Conservation (phyloP, 2,113 vertebrate species). For the Pycnonotus jocosus region DNA sequence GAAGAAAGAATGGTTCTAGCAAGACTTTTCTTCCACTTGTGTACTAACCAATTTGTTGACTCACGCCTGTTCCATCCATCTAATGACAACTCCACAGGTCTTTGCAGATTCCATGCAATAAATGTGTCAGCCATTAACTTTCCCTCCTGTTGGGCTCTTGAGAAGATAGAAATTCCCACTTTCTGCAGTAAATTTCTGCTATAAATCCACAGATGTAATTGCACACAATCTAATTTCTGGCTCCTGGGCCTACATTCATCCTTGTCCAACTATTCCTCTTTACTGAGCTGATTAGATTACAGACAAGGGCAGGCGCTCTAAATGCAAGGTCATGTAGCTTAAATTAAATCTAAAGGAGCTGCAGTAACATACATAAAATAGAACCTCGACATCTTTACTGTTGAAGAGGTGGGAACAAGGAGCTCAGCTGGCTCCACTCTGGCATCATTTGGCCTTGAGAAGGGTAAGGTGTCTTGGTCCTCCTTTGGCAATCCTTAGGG, state of each 20-base stretch:
- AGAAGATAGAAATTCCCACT: constrained; percentile 17
- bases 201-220: constrained; percentile 54
- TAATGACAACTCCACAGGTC: background rate
- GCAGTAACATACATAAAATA: background rate
- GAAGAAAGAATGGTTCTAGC: background rate
- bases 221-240: constrained; percentile 47
- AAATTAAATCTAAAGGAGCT: constrained; percentile 49
- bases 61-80: background rate
- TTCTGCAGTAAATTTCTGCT: constrained; percentile 39
- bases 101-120: background rate
- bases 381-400: background rate
- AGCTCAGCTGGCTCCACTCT: background rate
- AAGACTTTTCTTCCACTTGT: background rate
- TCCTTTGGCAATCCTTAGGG: background rate
- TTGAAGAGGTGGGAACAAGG: background rate
- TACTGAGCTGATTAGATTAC: constrained; percentile 50
- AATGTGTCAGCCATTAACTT: constrained; percentile 17
- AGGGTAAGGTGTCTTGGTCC: background rate
- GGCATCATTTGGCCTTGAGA: background rate
- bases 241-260: constrained; percentile 23
- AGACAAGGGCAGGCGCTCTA: constrained; percentile 27
- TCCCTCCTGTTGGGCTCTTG: background rate
- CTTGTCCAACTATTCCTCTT: constrained; percentile 45
- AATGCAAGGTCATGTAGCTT: constrained; percentile 43
- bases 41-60: background rate